These are phyloP conservation scores for Notocelia uddmanniana DNA, from an alignment of 2,888 invertebrate species.

Conservation along the genomic window DNA sequence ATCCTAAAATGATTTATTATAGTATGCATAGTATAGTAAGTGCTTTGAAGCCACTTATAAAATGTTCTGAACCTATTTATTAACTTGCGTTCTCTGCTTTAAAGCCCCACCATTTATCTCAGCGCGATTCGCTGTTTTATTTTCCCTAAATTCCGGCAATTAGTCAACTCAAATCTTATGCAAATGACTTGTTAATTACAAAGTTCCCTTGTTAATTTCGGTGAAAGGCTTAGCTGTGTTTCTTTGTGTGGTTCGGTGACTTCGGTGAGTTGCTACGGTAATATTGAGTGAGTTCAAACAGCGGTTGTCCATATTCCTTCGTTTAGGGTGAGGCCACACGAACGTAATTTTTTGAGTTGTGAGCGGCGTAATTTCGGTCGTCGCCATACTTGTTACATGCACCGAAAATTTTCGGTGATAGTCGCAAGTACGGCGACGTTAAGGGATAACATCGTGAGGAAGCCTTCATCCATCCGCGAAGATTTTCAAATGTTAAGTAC, in stretches of 20 bases:
- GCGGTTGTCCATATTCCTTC: background rate
- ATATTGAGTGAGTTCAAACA: constrained; percentile 8
- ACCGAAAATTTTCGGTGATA: no score
- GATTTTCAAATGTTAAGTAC: no score
- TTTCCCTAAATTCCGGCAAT: constrained; percentile 61
- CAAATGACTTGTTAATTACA: constrained; percentile 71
- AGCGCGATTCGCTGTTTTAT: constrained; percentile 41
- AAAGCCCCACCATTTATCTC: constrained; percentile 35
- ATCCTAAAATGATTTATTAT: no score
- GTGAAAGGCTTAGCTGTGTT: constrained; percentile 54
- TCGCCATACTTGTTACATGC: no score
- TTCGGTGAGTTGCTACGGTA: background rate
- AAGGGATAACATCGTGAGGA: no score
- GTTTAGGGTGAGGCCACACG: no score
- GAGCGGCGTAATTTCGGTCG: no score
- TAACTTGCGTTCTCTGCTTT: constrained; percentile 1
- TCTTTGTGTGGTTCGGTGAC: constrained; percentile 25
- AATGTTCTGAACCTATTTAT: constrained; percentile 16
- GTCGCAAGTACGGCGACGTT: no score
- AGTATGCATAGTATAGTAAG: no score
- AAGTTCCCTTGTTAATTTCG: constrained; percentile 63
- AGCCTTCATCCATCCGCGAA: no score
- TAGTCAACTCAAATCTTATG: constrained; percentile 71
- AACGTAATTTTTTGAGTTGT: no score
- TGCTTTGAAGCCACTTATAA: background rate